A percentile compares a stretch with the other conserved stretches of the same genome.
Conservation (phyloP, 2,113 vertebrate genomes). For the Oostethus manadensis region DNA sequence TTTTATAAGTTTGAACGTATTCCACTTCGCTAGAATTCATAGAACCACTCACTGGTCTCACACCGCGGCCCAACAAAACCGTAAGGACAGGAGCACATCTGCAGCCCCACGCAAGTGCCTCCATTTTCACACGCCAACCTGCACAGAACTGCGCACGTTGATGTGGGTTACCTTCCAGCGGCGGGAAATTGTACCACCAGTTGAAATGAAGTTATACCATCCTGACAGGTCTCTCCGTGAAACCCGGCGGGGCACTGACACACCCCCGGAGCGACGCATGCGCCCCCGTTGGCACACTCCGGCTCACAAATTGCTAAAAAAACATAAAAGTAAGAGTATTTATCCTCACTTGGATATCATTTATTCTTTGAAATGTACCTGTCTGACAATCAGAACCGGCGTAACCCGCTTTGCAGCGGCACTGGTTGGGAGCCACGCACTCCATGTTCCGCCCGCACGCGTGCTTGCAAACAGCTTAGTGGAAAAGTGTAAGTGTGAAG, state of each 20-base stretch:
- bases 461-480: conserved; percentile 66
- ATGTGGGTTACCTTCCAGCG: background rate
- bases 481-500: background rate
- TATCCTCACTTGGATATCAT: too few relatives aligned
- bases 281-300: conserved; percentile 45
- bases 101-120: conserved; percentile 63
- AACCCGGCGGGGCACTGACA: conserved; percentile 63
- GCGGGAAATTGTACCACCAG: background rate
- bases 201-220: conserved; percentile 26
- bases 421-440: conserved; percentile 66
- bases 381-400: conserved; percentile 55
- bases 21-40: too few relatives aligned
- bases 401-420: conserved; percentile 68
- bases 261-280: conserved; percentile 43
- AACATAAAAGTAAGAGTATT: background rate
- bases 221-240: conserved; percentile 61
- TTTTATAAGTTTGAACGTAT: too few relatives aligned
- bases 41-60: conserved; percentile 65
- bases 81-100: conserved; percentile 72
- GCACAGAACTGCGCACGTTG: conserved; percentile 60
- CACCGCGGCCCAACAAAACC: conserved; percentile 71
- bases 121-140: conserved; percentile 63
- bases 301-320: conserved; percentile 53
- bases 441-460: conserved; percentile 68
- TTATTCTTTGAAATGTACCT: conserved; percentile 24